These are phyloP conservation scores for Pteria penguin DNA, from an alignment of 2,888 invertebrate species.

Conservation along the genomic window DNA sequence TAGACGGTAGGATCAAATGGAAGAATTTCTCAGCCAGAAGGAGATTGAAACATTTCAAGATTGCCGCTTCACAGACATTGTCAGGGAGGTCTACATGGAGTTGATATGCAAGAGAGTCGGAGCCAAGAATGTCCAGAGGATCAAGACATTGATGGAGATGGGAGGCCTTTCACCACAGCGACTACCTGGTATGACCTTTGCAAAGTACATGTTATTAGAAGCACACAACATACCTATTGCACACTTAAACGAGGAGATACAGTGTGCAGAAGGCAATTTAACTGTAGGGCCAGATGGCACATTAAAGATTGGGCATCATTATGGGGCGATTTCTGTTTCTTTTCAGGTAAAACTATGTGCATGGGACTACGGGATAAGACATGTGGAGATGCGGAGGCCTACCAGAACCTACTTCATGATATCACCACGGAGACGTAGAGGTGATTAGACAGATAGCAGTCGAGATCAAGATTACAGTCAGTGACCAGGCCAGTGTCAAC, in stretches of 20 bases:
- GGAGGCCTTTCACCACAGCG: not conserved
- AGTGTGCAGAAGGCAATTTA: no score
- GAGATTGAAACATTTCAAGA: constrained; percentile 21
- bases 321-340: constrained; percentile 20
- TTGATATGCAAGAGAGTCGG: constrained; percentile 29
- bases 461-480: constrained; percentile 27
- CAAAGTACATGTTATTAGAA: no score
- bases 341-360: constrained; percentile 18
- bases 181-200: constrained; percentile 14
- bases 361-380: constrained; percentile 23
- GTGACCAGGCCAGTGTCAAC: constrained; percentile 30
- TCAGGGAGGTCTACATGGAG: constrained; percentile 26
- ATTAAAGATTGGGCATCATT: constrained; percentile 27
- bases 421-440: constrained; percentile 15
- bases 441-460: no score
- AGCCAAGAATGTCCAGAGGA: constrained; percentile 13
- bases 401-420: constrained; percentile 8
- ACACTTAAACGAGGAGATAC: constrained; percentile 18
- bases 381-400: constrained; percentile 22
- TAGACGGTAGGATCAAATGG: no score
- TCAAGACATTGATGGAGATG: constrained; percentile 20
- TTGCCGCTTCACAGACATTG: constrained; percentile 18
- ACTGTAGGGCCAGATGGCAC: constrained; percentile 22
- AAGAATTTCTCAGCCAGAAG: no score
- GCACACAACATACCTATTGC: constrained; percentile 5